Evolutionary conservation across 2,797 vertebrate species (phyloP), one percentile per base, ranked within the genome.

Genomic region (Microctenopoma stevenorrisi): DNA sequence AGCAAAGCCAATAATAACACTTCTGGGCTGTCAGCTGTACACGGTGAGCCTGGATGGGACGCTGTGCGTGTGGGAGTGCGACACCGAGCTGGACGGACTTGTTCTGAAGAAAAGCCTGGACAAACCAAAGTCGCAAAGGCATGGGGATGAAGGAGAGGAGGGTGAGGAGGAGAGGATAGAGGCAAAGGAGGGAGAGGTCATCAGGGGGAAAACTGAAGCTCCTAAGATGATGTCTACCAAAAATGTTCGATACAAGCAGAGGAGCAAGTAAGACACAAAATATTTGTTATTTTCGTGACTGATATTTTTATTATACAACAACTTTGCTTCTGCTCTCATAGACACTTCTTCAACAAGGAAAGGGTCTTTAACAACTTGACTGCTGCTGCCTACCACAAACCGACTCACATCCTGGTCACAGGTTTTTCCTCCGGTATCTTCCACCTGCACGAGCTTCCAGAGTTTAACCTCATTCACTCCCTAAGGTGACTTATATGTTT

Each of bases 371-470:
- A 96, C 82, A 94, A 91, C 40, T 73, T 99, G 82, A 98, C 96
- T 0, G 88, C 96, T 0, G 95, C 95, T 0, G 91, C 96, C 0
- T 99, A 92, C 79, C 96, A 99, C 90, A 99, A 96, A 82, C 93
- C 92, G 28, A 94, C 90, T 0, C 95, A 94, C 64, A 94, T 99
- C 67, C 90, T 99, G 78, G 96, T 99, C 66, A 97, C 96, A 0
- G 96, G 96, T 0, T 99, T 98, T 60, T 94, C 96, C n/a, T 98
- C 97, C 0, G 98, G 98, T 57, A 79, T 95, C n/a, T 99, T 99
- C 86, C 96, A 98, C 81, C 95, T 99, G n/a, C 98, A 99, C 0
- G 98, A 99, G 55, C 95, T 99, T 37, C 98, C 98, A 0, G 96
- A 98, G 33, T 96, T 98, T 79, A 97, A 94, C 88, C 94, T 99